A percentile compares a stretch with the other conserved stretches of the same genome.
Conservation (phyloP, 53 echinoderm and acorn worm genomes). For the Astropecten irregularis region DNA sequence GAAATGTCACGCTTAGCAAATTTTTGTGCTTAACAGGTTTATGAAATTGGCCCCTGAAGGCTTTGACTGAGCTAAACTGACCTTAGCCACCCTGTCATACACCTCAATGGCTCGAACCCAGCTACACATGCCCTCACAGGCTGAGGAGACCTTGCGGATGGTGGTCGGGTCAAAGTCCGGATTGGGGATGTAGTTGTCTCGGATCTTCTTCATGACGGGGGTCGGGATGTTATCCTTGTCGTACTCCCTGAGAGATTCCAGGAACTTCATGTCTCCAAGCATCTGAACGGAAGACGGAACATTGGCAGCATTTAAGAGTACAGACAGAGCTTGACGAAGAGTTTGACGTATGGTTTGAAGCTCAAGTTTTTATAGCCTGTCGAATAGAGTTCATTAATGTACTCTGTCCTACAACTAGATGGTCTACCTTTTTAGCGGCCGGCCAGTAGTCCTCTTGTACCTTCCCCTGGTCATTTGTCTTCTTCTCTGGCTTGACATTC, state of each 20-base stretch:
- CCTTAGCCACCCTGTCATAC: conserved; percentile 95
- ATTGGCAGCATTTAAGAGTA: not conserved
- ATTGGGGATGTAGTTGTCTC: conserved; percentile 85
- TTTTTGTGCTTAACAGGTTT: no score
- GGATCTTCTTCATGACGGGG: conserved; percentile 85
- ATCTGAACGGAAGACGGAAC: conserved; percentile 52
- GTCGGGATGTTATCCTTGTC: conserved; percentile 85
- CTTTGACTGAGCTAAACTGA: no score
- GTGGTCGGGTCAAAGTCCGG: conserved; percentile 90
- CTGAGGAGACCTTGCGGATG: conserved; percentile 88
- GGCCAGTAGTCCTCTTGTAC: conserved; percentile 93
- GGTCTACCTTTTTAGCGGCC: conserved; percentile 92
- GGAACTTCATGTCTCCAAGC: conserved; percentile 91
- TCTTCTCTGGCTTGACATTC: conserved; percentile 96
- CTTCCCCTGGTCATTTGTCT: conserved; percentile 82
- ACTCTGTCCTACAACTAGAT: no score
- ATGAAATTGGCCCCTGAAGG: no score
- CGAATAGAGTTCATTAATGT: no score
- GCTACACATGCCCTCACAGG: conserved; percentile 86
- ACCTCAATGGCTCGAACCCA: conserved; percentile 96
- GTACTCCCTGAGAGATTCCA: conserved; percentile 85
- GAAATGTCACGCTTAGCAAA: no score
- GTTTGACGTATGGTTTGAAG: not conserved
- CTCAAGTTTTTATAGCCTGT: not conserved
- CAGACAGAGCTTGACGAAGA: not conserved